A percentile compares a stretch with the other conserved stretches of the same genome.
phyloP scores from a whole-genome alignment of 2,113 vertebrate species.

The Antechinus flavipes region DNA sequence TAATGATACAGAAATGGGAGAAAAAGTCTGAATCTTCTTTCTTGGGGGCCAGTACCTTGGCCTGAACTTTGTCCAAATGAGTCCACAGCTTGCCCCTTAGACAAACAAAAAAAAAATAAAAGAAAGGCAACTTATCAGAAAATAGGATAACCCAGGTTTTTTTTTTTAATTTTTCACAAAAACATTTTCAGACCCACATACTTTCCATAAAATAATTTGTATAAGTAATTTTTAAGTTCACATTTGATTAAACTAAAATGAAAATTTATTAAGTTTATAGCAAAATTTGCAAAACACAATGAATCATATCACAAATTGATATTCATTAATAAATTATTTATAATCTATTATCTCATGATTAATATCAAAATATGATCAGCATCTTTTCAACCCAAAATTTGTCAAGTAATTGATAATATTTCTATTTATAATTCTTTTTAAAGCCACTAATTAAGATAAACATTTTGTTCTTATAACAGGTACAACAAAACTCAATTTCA shows the following conservation, averaged over 20 bases:
- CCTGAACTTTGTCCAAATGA: background rate
- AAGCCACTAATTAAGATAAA: background rate
- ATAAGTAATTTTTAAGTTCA: background rate
- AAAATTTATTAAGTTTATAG: background rate
- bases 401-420: background rate
- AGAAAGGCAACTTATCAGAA: background rate
- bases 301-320: background rate
- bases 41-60: background rate
- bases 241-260: background rate
- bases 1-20: background rate
- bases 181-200: background rate
- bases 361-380: background rate
- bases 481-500: background rate
- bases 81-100: background rate
- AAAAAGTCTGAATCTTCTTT: background rate
- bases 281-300: background rate
- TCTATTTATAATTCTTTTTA: background rate
- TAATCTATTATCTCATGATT: background rate
- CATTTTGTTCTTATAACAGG: background rate
- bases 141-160: background rate
- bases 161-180: background rate
- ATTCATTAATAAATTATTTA: background rate
- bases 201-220: background rate
- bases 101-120: background rate
- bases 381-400: background rate